phyloP scores from a whole-genome alignment of 2,797 vertebrate genomes.

The Cuculus canorus region DNA sequence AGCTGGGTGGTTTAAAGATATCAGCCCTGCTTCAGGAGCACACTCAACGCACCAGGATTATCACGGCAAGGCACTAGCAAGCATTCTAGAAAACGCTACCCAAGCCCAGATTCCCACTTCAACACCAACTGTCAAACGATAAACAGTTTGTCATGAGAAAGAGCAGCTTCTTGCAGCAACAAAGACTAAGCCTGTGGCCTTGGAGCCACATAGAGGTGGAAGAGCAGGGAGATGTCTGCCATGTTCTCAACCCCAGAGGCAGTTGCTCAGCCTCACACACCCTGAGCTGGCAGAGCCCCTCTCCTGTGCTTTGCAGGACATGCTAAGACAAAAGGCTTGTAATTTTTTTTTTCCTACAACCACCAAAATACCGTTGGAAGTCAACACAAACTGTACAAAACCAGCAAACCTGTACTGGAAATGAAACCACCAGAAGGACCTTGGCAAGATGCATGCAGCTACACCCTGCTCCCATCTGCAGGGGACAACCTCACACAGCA shows the following conservation, averaged over 20 bases:
- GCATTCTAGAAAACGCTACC: background rate
- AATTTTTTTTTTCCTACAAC: background rate
- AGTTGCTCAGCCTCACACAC: background rate
- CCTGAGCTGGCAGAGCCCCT: background rate
- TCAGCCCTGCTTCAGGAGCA: background rate
- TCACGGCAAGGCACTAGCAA: accelerated
- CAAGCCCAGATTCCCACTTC: background rate
- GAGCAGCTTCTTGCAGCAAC: background rate
- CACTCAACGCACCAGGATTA: background rate
- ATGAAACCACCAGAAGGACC: background rate
- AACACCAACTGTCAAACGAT: background rate
- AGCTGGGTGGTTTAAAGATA: background rate
- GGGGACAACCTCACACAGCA: background rate
- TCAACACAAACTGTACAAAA: background rate
- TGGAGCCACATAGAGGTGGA: background rate
- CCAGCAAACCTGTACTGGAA: background rate
- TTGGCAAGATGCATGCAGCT: background rate
- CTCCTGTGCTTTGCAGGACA: background rate
- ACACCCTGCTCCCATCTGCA: accelerated
- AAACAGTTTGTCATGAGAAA: background rate
- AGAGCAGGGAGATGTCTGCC: background rate
- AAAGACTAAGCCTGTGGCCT: background rate
- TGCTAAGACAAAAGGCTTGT: background rate
- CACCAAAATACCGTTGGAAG: background rate
- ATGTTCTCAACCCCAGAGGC: background rate